These are phyloP conservation scores for Lathronympha strigana DNA, from an alignment of 2,888 invertebrate genomes.

Conservation along the genomic window DNA sequence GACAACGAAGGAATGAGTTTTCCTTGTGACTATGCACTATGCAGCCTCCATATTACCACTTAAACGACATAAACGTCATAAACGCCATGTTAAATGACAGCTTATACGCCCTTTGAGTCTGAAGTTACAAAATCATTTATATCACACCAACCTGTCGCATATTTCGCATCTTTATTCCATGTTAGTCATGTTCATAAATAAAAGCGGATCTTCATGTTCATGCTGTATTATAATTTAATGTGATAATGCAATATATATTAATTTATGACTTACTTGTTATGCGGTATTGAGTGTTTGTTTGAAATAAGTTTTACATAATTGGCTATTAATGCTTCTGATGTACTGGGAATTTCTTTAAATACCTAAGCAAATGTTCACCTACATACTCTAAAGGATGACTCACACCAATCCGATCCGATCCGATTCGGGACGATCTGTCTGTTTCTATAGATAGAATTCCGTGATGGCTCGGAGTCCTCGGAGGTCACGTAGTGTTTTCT, in stretches of 20 bases:
- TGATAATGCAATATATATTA: conserved; percentile 45
- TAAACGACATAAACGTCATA: too few relatives aligned
- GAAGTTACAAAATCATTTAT: conserved; percentile 33
- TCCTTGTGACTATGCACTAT: conserved; percentile 17
- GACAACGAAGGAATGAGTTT: conserved; percentile 31
- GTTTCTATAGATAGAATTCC: too few relatives aligned
- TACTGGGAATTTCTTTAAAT: background rate
- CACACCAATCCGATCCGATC: too few relatives aligned
- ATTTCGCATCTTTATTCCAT: conserved; percentile 43
- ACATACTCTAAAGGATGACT: too few relatives aligned
- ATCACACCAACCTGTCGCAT: conserved; percentile 40
- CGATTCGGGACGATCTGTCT: too few relatives aligned
- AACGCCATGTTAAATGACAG: background rate
- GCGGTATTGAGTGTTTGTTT: background rate
- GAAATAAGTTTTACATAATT: background rate
- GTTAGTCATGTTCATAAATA: conserved; percentile 49
- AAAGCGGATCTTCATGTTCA: conserved; percentile 55
- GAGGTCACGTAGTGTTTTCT: too few relatives aligned
- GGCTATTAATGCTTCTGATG: background rate
- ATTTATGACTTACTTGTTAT: background rate
- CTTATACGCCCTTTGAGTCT: too few relatives aligned
- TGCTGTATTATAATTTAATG: conserved; percentile 52
- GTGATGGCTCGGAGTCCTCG: too few relatives aligned
- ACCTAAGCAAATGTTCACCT: too few relatives aligned
- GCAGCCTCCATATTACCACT: too few relatives aligned